A percentile compares a stretch with the other conserved stretches of the same genome.
Conservation (phyloP, 2,113 vertebrate genomes). For the Furnarius figulus region DNA sequence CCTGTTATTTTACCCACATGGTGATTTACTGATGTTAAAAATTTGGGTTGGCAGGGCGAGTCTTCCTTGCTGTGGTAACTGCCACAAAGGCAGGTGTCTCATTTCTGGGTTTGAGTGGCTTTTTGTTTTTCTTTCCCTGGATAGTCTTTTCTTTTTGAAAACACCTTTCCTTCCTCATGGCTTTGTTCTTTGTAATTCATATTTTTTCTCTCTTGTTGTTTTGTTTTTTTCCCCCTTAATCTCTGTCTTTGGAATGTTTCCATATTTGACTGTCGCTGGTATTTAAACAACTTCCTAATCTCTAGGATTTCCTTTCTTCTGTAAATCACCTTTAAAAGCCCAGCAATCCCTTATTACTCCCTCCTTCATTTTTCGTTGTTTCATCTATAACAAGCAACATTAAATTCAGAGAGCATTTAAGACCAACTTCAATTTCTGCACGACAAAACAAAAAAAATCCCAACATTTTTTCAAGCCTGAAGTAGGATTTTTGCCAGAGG, state of each 20-base stretch:
- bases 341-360: slow-evolving; percentile 36
- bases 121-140: neutral
- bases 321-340: slow-evolving; percentile 65
- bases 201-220: neutral
- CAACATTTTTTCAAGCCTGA: slow-evolving; percentile 10
- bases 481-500: slow-evolving; percentile 46
- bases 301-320: slow-evolving; percentile 52
- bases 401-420: slow-evolving; percentile 56
- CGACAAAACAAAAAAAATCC: neutral
- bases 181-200: slow-evolving; percentile 37
- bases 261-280: slow-evolving; percentile 40
- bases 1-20: slow-evolving; percentile 60
- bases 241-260: slow-evolving; percentile 56
- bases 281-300: slow-evolving; percentile 64
- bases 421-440: slow-evolving; percentile 59
- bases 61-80: neutral
- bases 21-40: slow-evolving; percentile 53
- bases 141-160: neutral
- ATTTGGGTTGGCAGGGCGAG: neutral
- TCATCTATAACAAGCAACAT: slow-evolving; percentile 54
- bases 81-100: slow-evolving; percentile 45
- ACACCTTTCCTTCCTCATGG: neutral
- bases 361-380: slow-evolving; percentile 54
- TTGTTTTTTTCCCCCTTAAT: neutral
- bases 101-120: slow-evolving; percentile 17